Percentiles rank a stretch among this genome's conserved stretches.
phyloP scores from a whole-genome alignment of 2,888 invertebrate species.

The Diogma glabrata region DNA sequence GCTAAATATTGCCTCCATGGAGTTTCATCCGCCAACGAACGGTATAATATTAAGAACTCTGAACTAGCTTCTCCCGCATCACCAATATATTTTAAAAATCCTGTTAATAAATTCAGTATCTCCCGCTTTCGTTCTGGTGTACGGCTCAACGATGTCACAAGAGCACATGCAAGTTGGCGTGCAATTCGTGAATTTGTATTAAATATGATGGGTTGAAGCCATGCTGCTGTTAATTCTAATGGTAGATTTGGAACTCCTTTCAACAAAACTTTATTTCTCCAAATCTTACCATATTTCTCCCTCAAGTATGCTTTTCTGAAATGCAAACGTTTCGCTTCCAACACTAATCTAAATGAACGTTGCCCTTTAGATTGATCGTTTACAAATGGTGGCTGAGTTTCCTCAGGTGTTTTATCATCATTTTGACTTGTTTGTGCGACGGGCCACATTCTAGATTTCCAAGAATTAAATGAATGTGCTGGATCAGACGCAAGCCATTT shows the following conservation, averaged over 20 bases:
- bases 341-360: conserved; percentile 18
- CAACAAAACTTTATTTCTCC: conserved; percentile 40
- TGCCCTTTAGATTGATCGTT: conserved; percentile 21
- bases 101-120: conserved; percentile 75
- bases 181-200: conserved; percentile 83
- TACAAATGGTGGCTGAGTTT: conserved; percentile 17
- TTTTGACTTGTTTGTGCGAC: conserved; percentile 25
- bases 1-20: conserved; percentile 94
- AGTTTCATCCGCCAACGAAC: conserved; percentile 67
- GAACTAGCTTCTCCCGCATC: conserved; percentile 83
- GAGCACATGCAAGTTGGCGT: conserved; percentile 77
- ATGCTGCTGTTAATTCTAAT: conserved; percentile 47
- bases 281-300: conserved; percentile 64
- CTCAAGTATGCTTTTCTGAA: conserved; percentile 45
- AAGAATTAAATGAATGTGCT: conserved; percentile 55
- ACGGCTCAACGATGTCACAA: conserved; percentile 72
- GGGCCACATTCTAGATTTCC: conserved; percentile 53
- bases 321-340: conserved; percentile 31
- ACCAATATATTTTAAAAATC: conserved; percentile 77
- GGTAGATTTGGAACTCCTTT: conserved; percentile 32
- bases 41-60: conserved; percentile 80
- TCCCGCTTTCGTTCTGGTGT: conserved; percentile 55
- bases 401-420: conserved; percentile 21
- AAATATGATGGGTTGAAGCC: conserved; percentile 87
- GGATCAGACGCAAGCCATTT: conserved; percentile 64